These are phyloP conservation scores for Anhinga anhinga DNA, from an alignment of 2,113 vertebrate genomes.

Conservation along the genomic window DNA sequence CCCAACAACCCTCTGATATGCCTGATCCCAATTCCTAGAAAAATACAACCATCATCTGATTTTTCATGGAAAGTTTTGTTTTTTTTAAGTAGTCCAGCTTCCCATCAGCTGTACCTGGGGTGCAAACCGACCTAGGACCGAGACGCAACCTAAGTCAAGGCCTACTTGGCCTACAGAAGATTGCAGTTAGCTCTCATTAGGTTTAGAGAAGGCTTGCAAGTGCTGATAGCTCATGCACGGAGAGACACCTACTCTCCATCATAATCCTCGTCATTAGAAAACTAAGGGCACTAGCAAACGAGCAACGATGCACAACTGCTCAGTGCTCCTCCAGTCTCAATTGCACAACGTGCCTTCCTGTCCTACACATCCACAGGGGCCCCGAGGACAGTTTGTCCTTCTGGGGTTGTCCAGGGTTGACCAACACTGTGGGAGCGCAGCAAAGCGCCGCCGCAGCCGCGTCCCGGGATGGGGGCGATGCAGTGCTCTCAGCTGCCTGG, in stretches of 20 bases:
- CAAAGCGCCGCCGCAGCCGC: rapidly evolving
- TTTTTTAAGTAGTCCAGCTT: background rate
- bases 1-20: background rate
- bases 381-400: background rate
- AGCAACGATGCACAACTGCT: background rate
- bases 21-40: background rate
- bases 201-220: background rate
- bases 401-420: background rate
- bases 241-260: rapidly evolving
- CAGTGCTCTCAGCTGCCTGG: rapidly evolving
- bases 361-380: rapidly evolving
- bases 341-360: background rate
- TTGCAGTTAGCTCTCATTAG: background rate
- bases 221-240: rapidly evolving
- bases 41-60: background rate
- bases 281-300: background rate
- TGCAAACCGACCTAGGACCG: background rate
- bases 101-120: background rate
- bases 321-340: rapidly evolving
- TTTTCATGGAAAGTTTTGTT: background rate
- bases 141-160: background rate
- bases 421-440: background rate
- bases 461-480: background rate
- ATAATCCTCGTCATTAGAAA: background rate
- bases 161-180: background rate